Base-by-base conservation (phyloP, 2,888 invertebrate species). In the Phlogophora meticulosa region DNA sequence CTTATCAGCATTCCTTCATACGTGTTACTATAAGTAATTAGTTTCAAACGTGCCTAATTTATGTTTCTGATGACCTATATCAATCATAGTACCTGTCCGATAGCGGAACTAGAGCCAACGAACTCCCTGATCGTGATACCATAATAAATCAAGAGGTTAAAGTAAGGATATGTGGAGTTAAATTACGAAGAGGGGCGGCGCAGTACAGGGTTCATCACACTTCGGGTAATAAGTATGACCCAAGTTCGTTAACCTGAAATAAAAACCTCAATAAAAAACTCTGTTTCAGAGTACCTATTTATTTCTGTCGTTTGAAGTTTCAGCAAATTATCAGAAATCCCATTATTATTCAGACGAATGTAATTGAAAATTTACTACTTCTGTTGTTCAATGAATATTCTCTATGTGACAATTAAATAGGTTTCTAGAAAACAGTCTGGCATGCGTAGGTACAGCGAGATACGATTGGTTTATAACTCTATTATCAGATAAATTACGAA, bases 161-260 rank as follows among this genome's bases (percentile, higher is more conserved):
- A 51, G 58, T 51, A 45, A 72, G 55, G 53, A 65, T 62, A 62
- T 55, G 42, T 42, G 22, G 64, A 28, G 32, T 58, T 42, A 58
- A 76, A 76, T 71, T 64, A 78, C 72, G 48, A 40, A 43, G 57
- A 36, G 48, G 77, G 65, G 59, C 40, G 40, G 51, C 34, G 40
- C 36, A 46, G 7, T 43, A 24, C 13, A 45, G 46, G 38, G 74
- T 72, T 74, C 59, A 51, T 52, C 64, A 45, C 42, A 59, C 78
- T 51, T 15, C 22, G 43, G 17, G 17, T 34, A 62, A 49, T 38
- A 61, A 34, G 32, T 49, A 45, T 53, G 60, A 42, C 63, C 32
- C 34, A 52, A 38, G 74, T 63, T 72, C 56, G 38, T 36, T 78
- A 59, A 72, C 72, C 55, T 42, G 9, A 63, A 51, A 28, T 40